A percentile compares a stretch with the other conserved stretches of the same genome.
Conservation (phyloP, 2,888 invertebrate genomes). For the Cenopis cana region DNA sequence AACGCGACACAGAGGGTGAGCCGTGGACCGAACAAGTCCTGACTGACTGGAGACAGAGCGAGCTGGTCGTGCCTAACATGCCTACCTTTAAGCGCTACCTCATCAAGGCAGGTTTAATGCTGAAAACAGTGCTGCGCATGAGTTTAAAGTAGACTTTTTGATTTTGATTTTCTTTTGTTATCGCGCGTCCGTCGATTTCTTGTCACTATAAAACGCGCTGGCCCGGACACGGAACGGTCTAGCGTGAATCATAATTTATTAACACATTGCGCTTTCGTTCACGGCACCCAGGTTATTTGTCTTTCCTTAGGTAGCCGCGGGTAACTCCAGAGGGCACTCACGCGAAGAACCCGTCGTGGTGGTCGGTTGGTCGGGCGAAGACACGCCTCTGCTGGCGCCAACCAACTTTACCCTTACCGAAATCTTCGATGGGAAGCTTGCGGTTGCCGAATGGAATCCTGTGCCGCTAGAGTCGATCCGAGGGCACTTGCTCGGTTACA, state of each 20-base stretch:
- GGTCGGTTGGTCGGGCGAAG: slow-evolving; percentile 97
- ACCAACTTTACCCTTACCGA: slow-evolving; percentile 91
- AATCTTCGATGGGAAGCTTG: slow-evolving; percentile 92
- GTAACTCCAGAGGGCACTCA: slow-evolving; percentile 94
- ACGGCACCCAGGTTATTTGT: too few relatives aligned
- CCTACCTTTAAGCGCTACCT: slow-evolving; percentile 96
- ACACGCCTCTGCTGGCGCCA: slow-evolving; percentile 92
- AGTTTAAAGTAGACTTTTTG: too few relatives aligned
- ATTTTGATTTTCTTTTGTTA: too few relatives aligned
- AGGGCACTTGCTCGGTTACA: slow-evolving; percentile 98
- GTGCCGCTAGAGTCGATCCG: slow-evolving; percentile 92
- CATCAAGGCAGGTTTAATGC: slow-evolving; percentile 87
- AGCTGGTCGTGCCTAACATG: slow-evolving; percentile 90
- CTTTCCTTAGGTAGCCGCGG: slow-evolving; percentile 89
- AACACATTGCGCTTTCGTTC: too few relatives aligned
- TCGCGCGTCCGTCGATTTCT: too few relatives aligned
- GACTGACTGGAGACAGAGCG: slow-evolving; percentile 91
- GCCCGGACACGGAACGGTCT: too few relatives aligned
- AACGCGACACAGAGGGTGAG: slow-evolving; percentile 90
- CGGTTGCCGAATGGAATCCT: slow-evolving; percentile 94
- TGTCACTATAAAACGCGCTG: too few relatives aligned
- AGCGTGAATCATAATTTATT: too few relatives aligned
- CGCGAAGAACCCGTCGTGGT: slow-evolving; percentile 92
- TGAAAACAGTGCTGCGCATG: too few relatives aligned
- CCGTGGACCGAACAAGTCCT: slow-evolving; percentile 89